Percentiles rank a stretch among this genome's conserved stretches.
Evolutionary conservation across 2,888 invertebrate species (phyloP).

Genomic region (Meiosimyza decipiens): DNA sequence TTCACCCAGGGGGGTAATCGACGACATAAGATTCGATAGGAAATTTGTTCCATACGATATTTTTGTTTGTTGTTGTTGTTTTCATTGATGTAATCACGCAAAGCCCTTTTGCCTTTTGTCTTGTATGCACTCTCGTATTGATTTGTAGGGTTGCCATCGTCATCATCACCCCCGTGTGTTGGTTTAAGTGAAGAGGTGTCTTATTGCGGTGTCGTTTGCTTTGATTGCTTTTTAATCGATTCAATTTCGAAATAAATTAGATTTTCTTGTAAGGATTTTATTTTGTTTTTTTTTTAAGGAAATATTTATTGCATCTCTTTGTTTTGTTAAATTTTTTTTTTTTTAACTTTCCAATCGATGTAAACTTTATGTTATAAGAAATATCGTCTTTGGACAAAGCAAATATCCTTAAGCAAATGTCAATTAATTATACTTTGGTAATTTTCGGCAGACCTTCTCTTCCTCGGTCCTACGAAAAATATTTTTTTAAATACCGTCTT

Average conservation of each 20-base stretch:
- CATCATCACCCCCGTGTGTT: background rate
- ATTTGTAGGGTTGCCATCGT: constrained; percentile 22
- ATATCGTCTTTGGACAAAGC: no score
- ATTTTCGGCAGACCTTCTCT: no score
- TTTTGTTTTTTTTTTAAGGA: background rate
- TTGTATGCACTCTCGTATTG: constrained; percentile 28
- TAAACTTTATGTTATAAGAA: no score
- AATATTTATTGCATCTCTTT: background rate
- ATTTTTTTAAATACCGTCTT: no score
- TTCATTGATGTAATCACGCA: constrained; percentile 51
- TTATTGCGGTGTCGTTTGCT: constrained; percentile 56
- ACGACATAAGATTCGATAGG: constrained; percentile 63
- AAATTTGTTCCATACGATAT: constrained; percentile 55
- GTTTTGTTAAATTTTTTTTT: constrained; percentile 49
- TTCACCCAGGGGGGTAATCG: constrained; percentile 67
- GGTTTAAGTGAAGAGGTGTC: constrained; percentile 51
- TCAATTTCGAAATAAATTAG: constrained; percentile 67
- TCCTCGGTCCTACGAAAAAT: no score
- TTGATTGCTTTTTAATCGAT: constrained; percentile 67
- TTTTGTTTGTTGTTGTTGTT: constrained; percentile 13
- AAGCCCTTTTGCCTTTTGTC: constrained; percentile 23
- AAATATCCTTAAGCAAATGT: no score
- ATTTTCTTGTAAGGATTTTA: constrained; percentile 45
- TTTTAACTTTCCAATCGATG: no score
- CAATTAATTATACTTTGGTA: no score